Evolutionary conservation across 1,140 invertebrate genomes (phyloP), one percentile per base, ranked within the genome.

Genomic region (Phthorimaea operculella): DNA sequence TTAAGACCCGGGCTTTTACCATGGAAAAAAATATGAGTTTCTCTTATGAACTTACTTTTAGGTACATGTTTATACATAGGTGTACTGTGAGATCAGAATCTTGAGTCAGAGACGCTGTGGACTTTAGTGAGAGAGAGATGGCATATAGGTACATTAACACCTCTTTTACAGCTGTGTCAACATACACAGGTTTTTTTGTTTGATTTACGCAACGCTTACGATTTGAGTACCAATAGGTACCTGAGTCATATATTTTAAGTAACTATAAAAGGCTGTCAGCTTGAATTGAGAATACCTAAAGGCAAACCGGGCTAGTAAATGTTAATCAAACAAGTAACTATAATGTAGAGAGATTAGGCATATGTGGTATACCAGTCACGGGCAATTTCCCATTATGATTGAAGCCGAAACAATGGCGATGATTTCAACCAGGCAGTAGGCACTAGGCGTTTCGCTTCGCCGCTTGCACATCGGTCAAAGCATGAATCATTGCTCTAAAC

Each of bases 321-420:
- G 21, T 28, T 28, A 28, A 28, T 28, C 21, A 28, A 28, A 28
- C 21, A 28, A 28, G 21, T 28, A 28, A 2, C 21, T 28, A 28
- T 28, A 28, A 6, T 4, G 21, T 28, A 28, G 21, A 28, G 21
- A 28, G 21, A 28, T 28, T 28, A 28, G 21, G 21, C n/a, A 39
- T 39, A 39, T 39, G 36, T 39, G 36, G 36, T 39, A 39, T 39
- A 28, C 21, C 21, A 39, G 60, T 52, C 54, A 66, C 60, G 64
- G 55, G 44, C 55, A 70, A 64, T 67, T 70, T 70, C 58, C 60
- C 51, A 42, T 16, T 34, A 53, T 66, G 62, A 66, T 70, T 63
- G 56, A n/a, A 28, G 56, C 33, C 56, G 58, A 66, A 62, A 65
- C 60, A 69, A 66, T 59, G 45, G 59, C 21, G 39, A 52, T 51